A percentile compares a stretch with the other conserved stretches of the same genome.
These are phyloP conservation scores for Dallia pectoralis DNA, from an alignment of 2,797 vertebrate genomes.

Conservation along the genomic window DNA sequence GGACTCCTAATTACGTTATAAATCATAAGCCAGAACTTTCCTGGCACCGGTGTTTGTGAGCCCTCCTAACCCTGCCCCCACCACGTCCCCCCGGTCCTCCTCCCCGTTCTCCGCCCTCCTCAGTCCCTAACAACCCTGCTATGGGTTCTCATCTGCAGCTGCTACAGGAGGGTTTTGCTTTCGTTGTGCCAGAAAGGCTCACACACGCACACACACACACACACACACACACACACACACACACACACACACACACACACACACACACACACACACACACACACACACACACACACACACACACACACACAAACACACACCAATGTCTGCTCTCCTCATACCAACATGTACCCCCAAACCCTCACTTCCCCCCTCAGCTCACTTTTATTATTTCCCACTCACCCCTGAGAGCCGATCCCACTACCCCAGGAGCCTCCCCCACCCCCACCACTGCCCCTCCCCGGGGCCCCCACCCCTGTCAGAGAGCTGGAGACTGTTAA, in stretches of 20 bases:
- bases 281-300: slow-evolving; percentile 19
- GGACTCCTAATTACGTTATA: slow-evolving; percentile 75
- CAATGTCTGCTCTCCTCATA: slow-evolving; percentile 4
- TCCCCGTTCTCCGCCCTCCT: slow-evolving; percentile 31
- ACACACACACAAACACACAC: slow-evolving; percentile 41
- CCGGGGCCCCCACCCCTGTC: slow-evolving; percentile 52
- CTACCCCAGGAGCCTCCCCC: slow-evolving; percentile 63
- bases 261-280: slow-evolving; percentile 42
- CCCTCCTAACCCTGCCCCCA: slow-evolving; percentile 49
- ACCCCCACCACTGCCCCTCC: slow-evolving; percentile 36
- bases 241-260: slow-evolving; percentile 38
- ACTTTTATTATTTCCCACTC: slow-evolving; percentile 77
- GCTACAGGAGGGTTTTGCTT: slow-evolving; percentile 71
- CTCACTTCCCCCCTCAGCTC: slow-evolving; percentile 72
- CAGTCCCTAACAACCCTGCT: slow-evolving; percentile 55
- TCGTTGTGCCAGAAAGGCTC: slow-evolving; percentile 56
- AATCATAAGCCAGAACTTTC: slow-evolving; percentile 74
- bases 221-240: slow-evolving; percentile 26
- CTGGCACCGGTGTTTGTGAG: slow-evolving; percentile 69
- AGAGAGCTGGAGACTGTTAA: slow-evolving; percentile 78
- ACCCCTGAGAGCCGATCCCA: slow-evolving; percentile 71
- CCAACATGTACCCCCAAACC: slow-evolving; percentile 52
- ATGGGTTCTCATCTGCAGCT: slow-evolving; percentile 76
- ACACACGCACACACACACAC: slow-evolving; percentile 35
- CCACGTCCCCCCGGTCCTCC: slow-evolving; percentile 36